These are phyloP conservation scores for Abscondita cerata DNA, from an alignment of 2,888 invertebrate species.

Conservation along the genomic window DNA sequence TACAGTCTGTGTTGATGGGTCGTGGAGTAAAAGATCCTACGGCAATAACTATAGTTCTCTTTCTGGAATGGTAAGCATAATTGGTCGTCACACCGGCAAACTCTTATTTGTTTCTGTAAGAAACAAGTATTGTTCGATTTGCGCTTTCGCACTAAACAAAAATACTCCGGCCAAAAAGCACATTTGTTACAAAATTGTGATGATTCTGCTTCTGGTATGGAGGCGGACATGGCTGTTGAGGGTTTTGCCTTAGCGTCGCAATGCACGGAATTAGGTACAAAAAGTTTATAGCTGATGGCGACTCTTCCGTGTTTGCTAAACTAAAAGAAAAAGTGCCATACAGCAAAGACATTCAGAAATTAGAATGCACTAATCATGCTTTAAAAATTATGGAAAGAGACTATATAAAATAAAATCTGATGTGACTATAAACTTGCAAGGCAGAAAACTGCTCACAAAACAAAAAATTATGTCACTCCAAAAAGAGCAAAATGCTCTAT, in stretches of 20 bases:
- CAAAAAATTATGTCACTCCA: not conserved
- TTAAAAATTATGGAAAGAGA: conserved; percentile 1
- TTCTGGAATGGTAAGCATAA: not conserved
- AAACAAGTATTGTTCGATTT: conserved; percentile 3
- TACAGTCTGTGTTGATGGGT: no score
- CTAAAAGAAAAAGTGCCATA: not conserved
- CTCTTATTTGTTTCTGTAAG: not conserved
- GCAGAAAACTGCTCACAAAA: not conserved
- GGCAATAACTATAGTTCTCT: no score
- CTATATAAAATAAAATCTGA: not conserved
- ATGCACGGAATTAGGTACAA: not conserved
- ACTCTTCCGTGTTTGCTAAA: not conserved
- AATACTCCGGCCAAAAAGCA: not conserved
- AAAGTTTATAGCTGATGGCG: not conserved
- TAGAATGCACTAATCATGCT: conserved; percentile 1
- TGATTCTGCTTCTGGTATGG: conserved; percentile 1
- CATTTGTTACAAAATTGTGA: conserved; percentile 1
- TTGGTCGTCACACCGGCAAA: not conserved
- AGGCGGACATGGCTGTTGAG: conserved; percentile 5
- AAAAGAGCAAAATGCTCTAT: not conserved
- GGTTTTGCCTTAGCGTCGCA: not conserved
- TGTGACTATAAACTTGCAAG: not conserved
- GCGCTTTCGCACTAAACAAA: not conserved
- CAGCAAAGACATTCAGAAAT: not conserved
- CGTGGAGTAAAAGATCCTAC: no score